Conservation (phyloP, 2,888 invertebrate species). For the Drosophila hawaiiensis region DNA sequence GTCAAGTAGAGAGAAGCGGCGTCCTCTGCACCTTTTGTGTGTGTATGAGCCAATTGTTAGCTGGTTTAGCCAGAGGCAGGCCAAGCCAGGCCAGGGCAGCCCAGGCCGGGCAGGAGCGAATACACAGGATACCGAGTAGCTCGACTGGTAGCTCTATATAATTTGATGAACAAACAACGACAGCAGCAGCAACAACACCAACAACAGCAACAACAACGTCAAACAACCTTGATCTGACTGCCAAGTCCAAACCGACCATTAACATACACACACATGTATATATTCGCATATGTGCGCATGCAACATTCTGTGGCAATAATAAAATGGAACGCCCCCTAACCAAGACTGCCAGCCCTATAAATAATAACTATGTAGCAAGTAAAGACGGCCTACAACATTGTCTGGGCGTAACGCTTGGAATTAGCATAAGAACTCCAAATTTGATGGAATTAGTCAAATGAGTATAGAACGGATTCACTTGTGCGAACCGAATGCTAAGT, state of each 20-base stretch:
- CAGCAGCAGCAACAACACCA: conserved; percentile 43
- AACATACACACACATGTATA: conserved; percentile 20
- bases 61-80: conserved; percentile 40
- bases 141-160: conserved; percentile 75
- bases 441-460: conserved; percentile 79
- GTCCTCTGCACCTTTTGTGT: conserved; percentile 28
- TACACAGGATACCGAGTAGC: conserved; percentile 57
- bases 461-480: conserved; percentile 72
- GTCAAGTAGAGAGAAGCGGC: conserved; percentile 9
- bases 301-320: conserved; percentile 42
- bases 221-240: conserved; percentile 60
- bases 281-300: conserved; percentile 17
- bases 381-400: conserved; percentile 56
- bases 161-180: conserved; percentile 77
- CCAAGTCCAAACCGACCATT: conserved; percentile 42
- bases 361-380: conserved; percentile 8
- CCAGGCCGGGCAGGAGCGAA: conserved; percentile 18
- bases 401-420: conserved; percentile 58
- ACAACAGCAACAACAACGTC: conserved; percentile 37
- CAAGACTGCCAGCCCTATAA: conserved; percentile 1
- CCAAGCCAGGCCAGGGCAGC: conserved; percentile 7
- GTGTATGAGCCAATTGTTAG: conserved; percentile 59
- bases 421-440: conserved; percentile 70
- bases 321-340: conserved; percentile 37
- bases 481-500: conserved; percentile 34